Evolutionary conservation across 1,140 invertebrate genomes (phyloP).

Genomic region (Bombus breviceps): DNA sequence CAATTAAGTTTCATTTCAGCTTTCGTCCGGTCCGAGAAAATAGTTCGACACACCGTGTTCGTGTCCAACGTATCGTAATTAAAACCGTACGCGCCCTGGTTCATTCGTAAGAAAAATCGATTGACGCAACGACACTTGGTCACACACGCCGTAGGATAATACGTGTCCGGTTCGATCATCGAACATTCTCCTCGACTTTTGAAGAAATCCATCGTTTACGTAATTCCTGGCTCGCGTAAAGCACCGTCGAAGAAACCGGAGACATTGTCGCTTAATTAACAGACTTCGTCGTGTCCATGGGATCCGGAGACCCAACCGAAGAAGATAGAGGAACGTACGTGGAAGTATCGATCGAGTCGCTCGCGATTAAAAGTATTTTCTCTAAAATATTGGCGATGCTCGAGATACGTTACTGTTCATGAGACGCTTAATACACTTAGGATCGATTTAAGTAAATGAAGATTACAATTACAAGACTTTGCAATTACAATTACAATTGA

Average conservation of each 20-base stretch:
- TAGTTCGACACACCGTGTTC: not conserved
- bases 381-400: not conserved
- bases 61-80: constrained; percentile 14
- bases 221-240: not conserved
- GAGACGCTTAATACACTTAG: not conserved
- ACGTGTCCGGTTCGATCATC: not conserved
- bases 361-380: not conserved
- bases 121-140: not conserved
- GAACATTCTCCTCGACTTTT: not conserved
- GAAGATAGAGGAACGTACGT: too few relatives aligned
- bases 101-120: constrained; percentile 24
- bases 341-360: not conserved
- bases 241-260: not conserved
- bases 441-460: too few relatives aligned
- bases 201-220: constrained; percentile 5
- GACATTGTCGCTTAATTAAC: constrained; percentile 16
- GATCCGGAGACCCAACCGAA: too few relatives aligned
- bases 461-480: not conserved
- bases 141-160: too few relatives aligned
- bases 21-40: constrained; percentile 5
- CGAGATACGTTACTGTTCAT: not conserved
- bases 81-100: constrained; percentile 1
- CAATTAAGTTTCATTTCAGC: constrained; percentile 54
- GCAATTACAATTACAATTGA: too few relatives aligned
- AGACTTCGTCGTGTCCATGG: not conserved